Base-by-base conservation (phyloP, 2,797 vertebrate species). In the Muscicapa striata region DNA sequence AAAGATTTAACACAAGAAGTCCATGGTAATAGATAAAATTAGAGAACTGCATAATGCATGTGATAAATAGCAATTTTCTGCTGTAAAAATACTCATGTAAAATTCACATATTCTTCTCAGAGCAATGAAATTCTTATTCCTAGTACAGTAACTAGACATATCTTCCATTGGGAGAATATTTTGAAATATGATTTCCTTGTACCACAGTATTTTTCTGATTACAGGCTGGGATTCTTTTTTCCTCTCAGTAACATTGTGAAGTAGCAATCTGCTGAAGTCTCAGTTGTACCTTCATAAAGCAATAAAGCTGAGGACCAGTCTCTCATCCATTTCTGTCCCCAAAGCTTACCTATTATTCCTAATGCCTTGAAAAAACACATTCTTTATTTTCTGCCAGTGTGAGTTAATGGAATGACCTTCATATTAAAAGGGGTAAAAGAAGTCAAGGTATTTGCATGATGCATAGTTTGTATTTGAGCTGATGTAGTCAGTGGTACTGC, bases 61-160 rank as follows among this genome's bases (percentile, higher is more conserved):
- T 94, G 48, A 78, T 89, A 94, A 95, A 68, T 72, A 89, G 41
- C 17, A 80, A 30, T 46, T 83, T 90, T 91, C 64, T 77, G 10
- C 81, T 58, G 29, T 90, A 75, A 87, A 87, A 95, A 84, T 80
- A 30, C 19, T 89, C 51, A 61, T 62, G 36, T 54, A 85, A 93
- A 89, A 92, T 83, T 93, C 68, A 87, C 61, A 9, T 64, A 62
- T 59, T 84, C 73, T 88, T 91, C 64, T 91, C 7, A 6, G 27
- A 74, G 45, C 49, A 85, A 68, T 1, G 52, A 58, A 81, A 64
- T 81, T 75, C 87, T 51, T 88, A 48, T 84, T 88, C 36, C 62
- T 84, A 45, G n/a, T 69, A n/a, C 36, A 40, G 27, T 75, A 88
- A 75, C 32, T 77, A 70, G 78, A 32, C 16, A 32, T 52, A 34